Conservation (phyloP, 1,140 invertebrate genomes). For the Aphis craccivora region DNA sequence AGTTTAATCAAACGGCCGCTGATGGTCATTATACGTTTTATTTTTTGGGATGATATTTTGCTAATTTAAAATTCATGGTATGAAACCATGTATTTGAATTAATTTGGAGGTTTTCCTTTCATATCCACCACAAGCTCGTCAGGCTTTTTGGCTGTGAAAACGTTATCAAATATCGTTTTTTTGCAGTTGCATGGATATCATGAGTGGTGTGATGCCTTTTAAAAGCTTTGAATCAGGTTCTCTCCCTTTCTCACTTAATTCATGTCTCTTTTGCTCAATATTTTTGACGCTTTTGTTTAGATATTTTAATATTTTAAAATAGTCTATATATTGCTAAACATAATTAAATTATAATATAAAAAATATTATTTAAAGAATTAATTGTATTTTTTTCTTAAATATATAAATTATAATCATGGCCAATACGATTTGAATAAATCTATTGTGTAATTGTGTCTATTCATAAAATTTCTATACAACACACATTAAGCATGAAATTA, state of each 20-base stretch:
- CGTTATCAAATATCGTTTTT: not conserved
- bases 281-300: not conserved
- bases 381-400: not conserved
- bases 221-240: not conserved
- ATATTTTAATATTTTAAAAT: not conserved
- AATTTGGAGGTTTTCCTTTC: not conserved
- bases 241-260: not conserved
- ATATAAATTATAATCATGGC: not conserved
- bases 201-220: not conserved
- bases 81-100: not conserved
- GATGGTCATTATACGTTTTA: not conserved
- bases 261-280: not conserved
- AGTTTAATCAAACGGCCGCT: not conserved
- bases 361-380: not conserved
- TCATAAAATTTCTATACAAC: not conserved
- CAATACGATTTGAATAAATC: not conserved
- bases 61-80: slow-evolving; percentile 6
- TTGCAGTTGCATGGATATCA: not conserved
- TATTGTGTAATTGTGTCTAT: not conserved
- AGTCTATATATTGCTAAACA: not conserved
- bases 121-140: not conserved
- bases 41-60: not conserved
- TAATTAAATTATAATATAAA: not conserved
- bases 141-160: not conserved
- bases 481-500: not conserved